Evolutionary conservation across 1,140 invertebrate species (phyloP), one percentile per base, ranked within the genome.

Genomic region (Pseudomyrmex gracilis): DNA sequence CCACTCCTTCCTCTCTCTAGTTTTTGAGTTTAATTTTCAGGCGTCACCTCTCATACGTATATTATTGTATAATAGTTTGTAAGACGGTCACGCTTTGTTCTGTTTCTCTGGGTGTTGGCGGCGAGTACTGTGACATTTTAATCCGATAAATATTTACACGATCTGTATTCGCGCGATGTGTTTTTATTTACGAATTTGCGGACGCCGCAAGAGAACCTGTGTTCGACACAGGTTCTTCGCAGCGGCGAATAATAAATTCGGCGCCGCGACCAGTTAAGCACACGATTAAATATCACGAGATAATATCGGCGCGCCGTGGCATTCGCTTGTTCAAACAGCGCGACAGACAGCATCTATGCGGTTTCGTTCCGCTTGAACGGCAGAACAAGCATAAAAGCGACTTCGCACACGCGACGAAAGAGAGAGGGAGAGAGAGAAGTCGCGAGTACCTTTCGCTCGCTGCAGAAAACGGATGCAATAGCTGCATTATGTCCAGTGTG

Each of bases 321-420:
- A 82, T 90, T 86, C 83, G 86, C 84, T 76, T 86, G 76, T 85
- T 89, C 84, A 90, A 88, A 89, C 87, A 83, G 77, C 66, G 73
- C 73, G 71, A 80, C 85, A 83, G 73, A 73, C 89, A 70, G 74
- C 82, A 74, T 63, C 83, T 66, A 76, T 87, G 17, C 45, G 82
- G 85, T 90, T 90, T 90, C 86, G 90, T 90, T 87, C 63, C 85
- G 85, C 76, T 60, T 86, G 64, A 85, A 85, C 76, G 78, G 24
- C 68, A 51, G 63, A 78, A 73, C 85, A 63, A 84, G 47, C 63
- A 80, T 73, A 89, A 84, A 89, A 82, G 73, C n/a, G 60, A 83
- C 71, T 63, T 77, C 24, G 63, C 73, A 55, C 53, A 47, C 43
- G 63, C 84, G 57, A 73, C 78, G 34, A 24, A 5, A 34, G 34